phyloP scores from a whole-genome alignment of 2,797 vertebrate species.

The Ptychobarbus kaznakovi region DNA sequence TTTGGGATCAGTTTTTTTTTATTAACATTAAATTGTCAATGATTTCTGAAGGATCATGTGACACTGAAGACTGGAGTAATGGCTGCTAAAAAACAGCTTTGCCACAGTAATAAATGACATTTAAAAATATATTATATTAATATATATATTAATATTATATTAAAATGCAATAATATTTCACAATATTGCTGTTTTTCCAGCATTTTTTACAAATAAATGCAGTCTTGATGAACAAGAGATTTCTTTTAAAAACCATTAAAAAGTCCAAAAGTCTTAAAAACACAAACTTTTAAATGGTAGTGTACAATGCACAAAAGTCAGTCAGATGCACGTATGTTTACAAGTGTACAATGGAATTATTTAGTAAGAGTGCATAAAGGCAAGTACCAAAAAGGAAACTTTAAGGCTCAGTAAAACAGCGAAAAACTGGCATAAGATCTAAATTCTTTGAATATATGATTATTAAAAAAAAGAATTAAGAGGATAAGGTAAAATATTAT shows the following conservation, averaged over 20 bases:
- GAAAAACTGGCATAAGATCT: neutral
- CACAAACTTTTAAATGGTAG: neutral
- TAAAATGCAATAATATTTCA: neutral
- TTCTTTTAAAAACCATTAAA: neutral
- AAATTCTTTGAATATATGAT: neutral
- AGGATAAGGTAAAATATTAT: neutral
- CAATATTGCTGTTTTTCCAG: neutral
- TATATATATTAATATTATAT: too few species aligned
- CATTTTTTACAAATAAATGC: neutral
- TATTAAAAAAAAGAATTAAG: neutral
- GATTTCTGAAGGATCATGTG: too few species aligned
- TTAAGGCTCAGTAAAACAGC: neutral
- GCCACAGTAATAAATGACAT: neutral
- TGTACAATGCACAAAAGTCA: neutral
- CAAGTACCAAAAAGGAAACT: neutral
- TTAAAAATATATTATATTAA: neutral
- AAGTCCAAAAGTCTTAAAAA: neutral
- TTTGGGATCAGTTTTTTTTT: too few species aligned
- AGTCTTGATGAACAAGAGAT: neutral
- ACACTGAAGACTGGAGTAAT: neutral
- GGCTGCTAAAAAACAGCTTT: neutral
- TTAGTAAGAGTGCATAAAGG: neutral
- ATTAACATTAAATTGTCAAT: too few species aligned
- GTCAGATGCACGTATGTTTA: neutral
- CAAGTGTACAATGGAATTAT: neutral